Evolutionary conservation across 1,140 invertebrate species (phyloP), one percentile per base, ranked within the genome.

Genomic region (Xylocopa sonorina): DNA sequence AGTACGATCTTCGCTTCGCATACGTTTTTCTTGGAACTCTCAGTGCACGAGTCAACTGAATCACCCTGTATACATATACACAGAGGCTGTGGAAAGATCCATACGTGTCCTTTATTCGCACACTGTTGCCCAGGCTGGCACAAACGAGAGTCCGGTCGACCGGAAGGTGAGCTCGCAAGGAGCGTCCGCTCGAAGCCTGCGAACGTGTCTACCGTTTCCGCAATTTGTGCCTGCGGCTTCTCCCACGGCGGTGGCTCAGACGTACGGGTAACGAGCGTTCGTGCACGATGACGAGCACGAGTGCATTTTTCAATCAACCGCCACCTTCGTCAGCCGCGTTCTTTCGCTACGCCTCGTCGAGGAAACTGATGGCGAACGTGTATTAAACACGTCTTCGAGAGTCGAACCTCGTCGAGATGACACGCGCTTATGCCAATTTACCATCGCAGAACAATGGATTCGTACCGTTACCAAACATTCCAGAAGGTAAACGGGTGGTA

Each of bases 141-240:
- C 68, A 81, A 84, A 85, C 73, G 78, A 81, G 73, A 78, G 71
- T 84, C 63, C 58, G 69, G 68, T 78, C 51, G 48, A 73, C 77
- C 68, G 78, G 60, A 84, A 85, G 78, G 62, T 60, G 60, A 68
- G 78, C 53, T 74, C 78, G 73, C 78, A 76, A 48, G 53, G 24
- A 67, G 18, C 53, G 73, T 75, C 72, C 78, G 78, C 50, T 41
- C 77, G 21, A 69, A 84, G 69, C 73, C 72, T 76, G 75, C 75
- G 66, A 78, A 82, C 73, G 58, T 69, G 62, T 72, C 78, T 77
- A 24, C 48, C 58, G 68, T 29, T 85, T 83, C 58, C 72, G 55
- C 73, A 85, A 84, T 81, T 85, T 80, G 43, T 68, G 62, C 78
- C 73, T 76, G 78, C 78, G 50, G 53, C 53, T 76, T 48, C 58